Conservation (phyloP, 2,888 invertebrate genomes). For the Axea sp. region DNA sequence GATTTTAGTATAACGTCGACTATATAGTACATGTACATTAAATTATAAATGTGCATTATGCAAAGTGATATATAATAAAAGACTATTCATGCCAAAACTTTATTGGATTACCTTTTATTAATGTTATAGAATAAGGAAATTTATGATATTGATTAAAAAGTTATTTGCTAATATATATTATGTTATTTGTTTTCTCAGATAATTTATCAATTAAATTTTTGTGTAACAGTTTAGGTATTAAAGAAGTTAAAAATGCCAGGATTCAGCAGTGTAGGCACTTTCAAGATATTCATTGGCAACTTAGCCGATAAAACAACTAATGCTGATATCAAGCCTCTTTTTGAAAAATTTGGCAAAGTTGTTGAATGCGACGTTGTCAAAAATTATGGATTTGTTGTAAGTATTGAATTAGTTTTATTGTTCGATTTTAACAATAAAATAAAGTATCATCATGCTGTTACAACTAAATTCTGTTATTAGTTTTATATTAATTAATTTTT, state of each 20-base stretch:
- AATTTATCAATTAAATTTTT: neutral
- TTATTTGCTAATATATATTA: too few species aligned
- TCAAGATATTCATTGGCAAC: conserved; percentile 99
- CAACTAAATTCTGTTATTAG: too few species aligned
- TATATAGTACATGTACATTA: conserved; percentile 1
- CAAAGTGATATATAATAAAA: conserved; percentile 10
- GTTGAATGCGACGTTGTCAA: conserved; percentile 99
- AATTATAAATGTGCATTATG: conserved; percentile 1
- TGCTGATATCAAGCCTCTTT: conserved; percentile 93
- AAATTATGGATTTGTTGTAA: conserved; percentile 97
- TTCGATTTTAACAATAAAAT: neutral
- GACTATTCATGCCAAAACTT: neutral
- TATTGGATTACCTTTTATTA: too few species aligned
- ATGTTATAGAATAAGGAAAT: too few species aligned
- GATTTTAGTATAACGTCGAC: too few species aligned
- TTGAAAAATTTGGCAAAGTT: conserved; percentile 98
- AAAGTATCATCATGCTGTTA: too few species aligned
- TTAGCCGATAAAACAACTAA: conserved; percentile 94
- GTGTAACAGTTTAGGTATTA: conserved; percentile 64
- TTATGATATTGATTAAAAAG: too few species aligned
- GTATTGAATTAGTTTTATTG: too few species aligned
- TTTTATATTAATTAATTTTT: too few species aligned
- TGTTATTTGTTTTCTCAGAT: neutral
- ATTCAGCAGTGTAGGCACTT: conserved; percentile 90
- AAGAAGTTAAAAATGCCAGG: conserved; percentile 86